Evolutionary conservation across 1,140 invertebrate genomes (phyloP), one percentile per base, ranked within the genome.

Genomic region (Agrypnia vestita): DNA sequence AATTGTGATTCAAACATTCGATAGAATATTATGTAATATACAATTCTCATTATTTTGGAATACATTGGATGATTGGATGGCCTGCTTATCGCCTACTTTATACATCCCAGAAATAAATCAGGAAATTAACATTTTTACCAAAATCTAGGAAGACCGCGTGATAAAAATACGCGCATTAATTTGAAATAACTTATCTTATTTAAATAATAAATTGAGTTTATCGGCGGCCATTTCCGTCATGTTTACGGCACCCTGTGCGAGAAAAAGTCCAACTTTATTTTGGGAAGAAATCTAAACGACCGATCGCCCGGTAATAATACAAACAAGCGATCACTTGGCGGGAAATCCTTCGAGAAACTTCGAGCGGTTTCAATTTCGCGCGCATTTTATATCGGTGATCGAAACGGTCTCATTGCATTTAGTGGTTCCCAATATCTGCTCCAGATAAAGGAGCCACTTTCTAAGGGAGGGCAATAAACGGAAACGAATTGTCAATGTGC

Each of bases 221-320:
- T 71, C 67, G 67, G 46, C 25, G 47, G 55, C 74, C 46, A 62
- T 76, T 76, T 35, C 59, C 59, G 19, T 62, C 47, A 71, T 72
- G 76, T 72, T 78, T 78, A 78, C 62, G 76, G n/a, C 67, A n/a
- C 13, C 17, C 25, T 19, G 4, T 35, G 13, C 51, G 56, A 53
- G 62, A 53, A 78, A 78, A 62, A 49, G 21, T 59, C 64, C 13
- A 78, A 78, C 49, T 78, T 79, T 79, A 74, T 73, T 64, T 73
- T 21, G 17, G 62, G 61, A 15, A 44, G 78, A 82, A 80, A 83
- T 83, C 82, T 83, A 80, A 83, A 83, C 76, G 56, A 49, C 25
- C 82, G 53, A 83, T 83, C 82, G 61, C n/a, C 79, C 78, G 73
- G 80, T 82, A 80, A 82, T 82, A 80, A 73, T 78, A 64, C 81